Base-by-base conservation (phyloP, 2,888 invertebrate genomes). In the Eupithecia vulgata region DNA sequence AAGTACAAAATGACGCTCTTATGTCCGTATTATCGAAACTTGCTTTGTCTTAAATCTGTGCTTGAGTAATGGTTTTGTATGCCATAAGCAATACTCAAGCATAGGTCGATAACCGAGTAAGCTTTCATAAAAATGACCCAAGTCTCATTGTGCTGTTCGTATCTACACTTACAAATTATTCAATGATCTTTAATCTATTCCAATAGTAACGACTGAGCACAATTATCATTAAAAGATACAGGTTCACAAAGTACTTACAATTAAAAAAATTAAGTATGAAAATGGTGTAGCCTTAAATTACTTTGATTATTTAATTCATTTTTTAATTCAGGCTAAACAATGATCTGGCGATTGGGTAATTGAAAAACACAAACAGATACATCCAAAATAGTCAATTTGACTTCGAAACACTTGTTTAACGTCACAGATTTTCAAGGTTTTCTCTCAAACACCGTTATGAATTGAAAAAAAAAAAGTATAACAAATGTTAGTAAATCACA, bases 401-500 rank as follows among this genome's bases (percentile, higher is more conserved):
- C 1, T 21, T 13, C 12, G 13, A 57, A 25, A 25, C 13, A 52
- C 52, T 21, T 21, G 57, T 12, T 57, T 21, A 21, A 37, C 8
- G 57, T 73, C 67, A 70, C 45, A 57, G 5, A 21, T 59, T 74
- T 66, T 61, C 34, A 40, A 42, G 34, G 12, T 70, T 71, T 72
- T 67, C 70, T 68, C 65, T 66, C 45, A 72, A 72, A 75, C 71
- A 64, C 62, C 62, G 61, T 67, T 62, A 62, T 17, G 62, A 75
- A 72, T 62, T 72, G 62, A 72, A 75, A 75, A 74, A 76, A 79
- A 78, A 79, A 78, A 80, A 83, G 82, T 83, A 82, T 83, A 86
- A 86, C 81, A 86, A 82, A 87, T 86, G 88, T 92, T 92, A 91
- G 91, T 92, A 91, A 88, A 91, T 90, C 91, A 92, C 90, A 90